Conservation (phyloP, 1,140 invertebrate species). For the Gryllus bimaculatus region DNA sequence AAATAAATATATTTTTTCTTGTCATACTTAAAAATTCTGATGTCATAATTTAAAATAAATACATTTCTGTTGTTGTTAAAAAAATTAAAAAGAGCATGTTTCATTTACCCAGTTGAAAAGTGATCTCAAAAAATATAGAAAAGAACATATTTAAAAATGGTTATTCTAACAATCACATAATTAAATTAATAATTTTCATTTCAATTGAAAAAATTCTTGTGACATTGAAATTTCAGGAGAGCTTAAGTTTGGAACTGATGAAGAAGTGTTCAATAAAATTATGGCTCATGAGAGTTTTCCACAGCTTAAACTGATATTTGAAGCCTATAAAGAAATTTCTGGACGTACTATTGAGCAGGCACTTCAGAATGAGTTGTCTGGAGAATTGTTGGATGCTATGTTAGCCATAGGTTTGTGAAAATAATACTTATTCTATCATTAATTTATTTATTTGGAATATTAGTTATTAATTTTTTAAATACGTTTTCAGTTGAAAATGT, state of each 20-base stretch:
- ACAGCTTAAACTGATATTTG: slow-evolving; percentile 55
- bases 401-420: slow-evolving; percentile 44
- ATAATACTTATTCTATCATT: not conserved
- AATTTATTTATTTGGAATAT: not conserved
- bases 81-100: too few species aligned
- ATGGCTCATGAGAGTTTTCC: slow-evolving; percentile 55
- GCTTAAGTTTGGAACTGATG: slow-evolving; percentile 58
- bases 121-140: too few species aligned
- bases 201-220: too few species aligned
- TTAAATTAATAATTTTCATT: too few species aligned
- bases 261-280: slow-evolving; percentile 60
- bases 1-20: too few species aligned
- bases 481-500: slow-evolving; percentile 52
- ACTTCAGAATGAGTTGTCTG: slow-evolving; percentile 50
- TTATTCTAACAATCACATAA: too few species aligned
- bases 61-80: too few species aligned
- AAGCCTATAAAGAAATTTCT: slow-evolving; percentile 55
- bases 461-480: not conserved
- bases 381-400: slow-evolving; percentile 50
- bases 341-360: slow-evolving; percentile 58
- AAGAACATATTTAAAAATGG: too few species aligned
- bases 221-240: slow-evolving; percentile 35
- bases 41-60: too few species aligned
- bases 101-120: too few species aligned
- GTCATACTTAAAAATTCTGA: too few species aligned